Evolutionary conservation across 2,113 vertebrate genomes (phyloP), one percentile per base, ranked within the genome.

Genomic region (Phylloscopus whistleri): DNA sequence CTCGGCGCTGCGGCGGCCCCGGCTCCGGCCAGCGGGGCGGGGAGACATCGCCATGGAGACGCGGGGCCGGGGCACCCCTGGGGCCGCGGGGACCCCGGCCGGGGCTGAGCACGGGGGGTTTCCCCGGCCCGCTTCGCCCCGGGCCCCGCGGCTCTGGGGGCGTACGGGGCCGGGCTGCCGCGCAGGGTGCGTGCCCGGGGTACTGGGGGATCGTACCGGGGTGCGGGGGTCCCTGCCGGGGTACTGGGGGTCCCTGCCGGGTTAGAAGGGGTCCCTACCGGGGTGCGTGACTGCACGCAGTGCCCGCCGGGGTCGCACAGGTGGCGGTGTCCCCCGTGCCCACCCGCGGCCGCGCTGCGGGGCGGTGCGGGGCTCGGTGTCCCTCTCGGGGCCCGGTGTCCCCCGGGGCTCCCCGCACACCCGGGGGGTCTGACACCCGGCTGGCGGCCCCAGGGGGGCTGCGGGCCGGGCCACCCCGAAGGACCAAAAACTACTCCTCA

Each of bases 381-480:
- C 20, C 18, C 37, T n/a, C n/a, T n/a, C n/a, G 58, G 46, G 14
- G 55, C 46, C 12, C 68, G 11, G 3, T 16, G 12, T 8, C 20
- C 18, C 37, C 18, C 59, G 44, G 12, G 48, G 83, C 53, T 37
- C 21, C 46, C 28, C 60, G 23, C 33, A 26, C 44, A 16, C 6
- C 80, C 4, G 2, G 6, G 12, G 5, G 5, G 52, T 10, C 67
- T 4, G 12, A 1, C 5, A 5, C 5, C 13, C 31, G 3, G 6
- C 48, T 26, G 60, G 20, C 62, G 13, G 22, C 23, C n/a, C 24
- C 2, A 49, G 35, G 5, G 49, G 14, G 51, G 53, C 33, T 7
- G 1, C 0, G 53, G 33, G 27, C 63, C 17, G 8, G 51, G 51
- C 63, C 35, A 33, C n/a, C 21, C 68, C 4, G 10, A 6, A 17